phyloP scores from a whole-genome alignment of 2,888 invertebrate genomes.

The Stegana nigrithorax region DNA sequence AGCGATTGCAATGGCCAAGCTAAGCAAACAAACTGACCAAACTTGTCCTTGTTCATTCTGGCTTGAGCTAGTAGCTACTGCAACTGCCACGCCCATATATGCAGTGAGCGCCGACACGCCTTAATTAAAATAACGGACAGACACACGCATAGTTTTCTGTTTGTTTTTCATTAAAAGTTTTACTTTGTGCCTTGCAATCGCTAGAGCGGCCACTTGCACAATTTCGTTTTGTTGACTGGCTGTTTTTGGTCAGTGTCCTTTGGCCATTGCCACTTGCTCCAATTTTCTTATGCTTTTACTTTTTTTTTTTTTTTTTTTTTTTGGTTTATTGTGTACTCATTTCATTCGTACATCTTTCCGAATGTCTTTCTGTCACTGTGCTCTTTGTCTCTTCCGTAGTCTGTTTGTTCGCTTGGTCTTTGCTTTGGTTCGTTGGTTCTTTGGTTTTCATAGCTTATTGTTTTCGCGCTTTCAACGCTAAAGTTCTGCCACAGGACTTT shows the following conservation, averaged over 20 bases:
- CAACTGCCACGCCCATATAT: too few relatives aligned
- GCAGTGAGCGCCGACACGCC: too few relatives aligned
- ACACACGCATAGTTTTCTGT: slow-evolving; percentile 37
- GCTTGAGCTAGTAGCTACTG: too few relatives aligned
- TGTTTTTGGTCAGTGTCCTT: slow-evolving; percentile 26
- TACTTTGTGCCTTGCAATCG: slow-evolving; percentile 54
- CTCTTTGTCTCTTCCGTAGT: too few relatives aligned
- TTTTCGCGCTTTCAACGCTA: slow-evolving; percentile 9
- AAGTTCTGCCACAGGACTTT: slow-evolving; percentile 12
- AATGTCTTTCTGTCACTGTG: not conserved
- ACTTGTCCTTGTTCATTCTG: too few relatives aligned
- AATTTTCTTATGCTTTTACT: too few relatives aligned
- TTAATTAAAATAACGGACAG: too few relatives aligned
- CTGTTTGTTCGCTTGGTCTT: not conserved
- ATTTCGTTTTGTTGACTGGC: not conserved
- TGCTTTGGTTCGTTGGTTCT: not conserved
- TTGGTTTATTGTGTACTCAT: slow-evolving; percentile 13
- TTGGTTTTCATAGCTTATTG: slow-evolving; percentile 15
- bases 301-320: not conserved
- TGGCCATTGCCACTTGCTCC: not conserved
- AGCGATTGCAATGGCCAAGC: too few relatives aligned
- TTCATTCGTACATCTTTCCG: not conserved
- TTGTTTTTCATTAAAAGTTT: slow-evolving; percentile 66
- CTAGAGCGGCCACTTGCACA: slow-evolving; percentile 40
- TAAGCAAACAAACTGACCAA: too few relatives aligned